A percentile compares a stretch with the other conserved stretches of the same genome.
Conservation (phyloP, 2,113 vertebrate species). For the Semnopithecus entellus region DNA sequence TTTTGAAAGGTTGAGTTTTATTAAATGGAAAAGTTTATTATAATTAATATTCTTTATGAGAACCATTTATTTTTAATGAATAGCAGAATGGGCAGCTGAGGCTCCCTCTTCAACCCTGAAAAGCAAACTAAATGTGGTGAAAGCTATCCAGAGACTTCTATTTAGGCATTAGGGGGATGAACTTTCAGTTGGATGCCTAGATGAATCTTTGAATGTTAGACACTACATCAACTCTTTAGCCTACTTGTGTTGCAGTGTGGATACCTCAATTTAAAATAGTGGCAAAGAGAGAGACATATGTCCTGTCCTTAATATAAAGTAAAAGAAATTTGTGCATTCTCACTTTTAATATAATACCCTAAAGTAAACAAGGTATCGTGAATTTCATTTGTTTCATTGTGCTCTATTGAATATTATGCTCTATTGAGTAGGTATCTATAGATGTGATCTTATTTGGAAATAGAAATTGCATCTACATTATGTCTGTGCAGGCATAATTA, state of each 20-base stretch:
- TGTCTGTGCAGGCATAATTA: background rate
- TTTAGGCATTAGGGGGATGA: background rate
- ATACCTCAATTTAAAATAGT: background rate
- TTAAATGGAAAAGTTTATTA: conserved; percentile 46
- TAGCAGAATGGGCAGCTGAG: conserved; percentile 28
- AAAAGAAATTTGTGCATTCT: background rate
- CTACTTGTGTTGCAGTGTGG: background rate
- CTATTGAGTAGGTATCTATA: background rate
- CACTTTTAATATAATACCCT: background rate
- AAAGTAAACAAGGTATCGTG: background rate
- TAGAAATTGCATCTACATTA: background rate
- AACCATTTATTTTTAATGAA: conserved; percentile 54
- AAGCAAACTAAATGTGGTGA: background rate
- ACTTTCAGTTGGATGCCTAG: background rate
- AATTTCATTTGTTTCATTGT: background rate
- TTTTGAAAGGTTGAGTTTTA: conserved; percentile 58
- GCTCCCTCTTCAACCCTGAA: background rate
- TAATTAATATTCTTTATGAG: conserved; percentile 66
- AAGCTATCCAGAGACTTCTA: background rate
- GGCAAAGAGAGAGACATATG: background rate
- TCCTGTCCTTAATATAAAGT: background rate
- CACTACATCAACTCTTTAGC: background rate
- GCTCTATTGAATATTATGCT: background rate
- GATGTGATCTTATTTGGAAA: background rate
- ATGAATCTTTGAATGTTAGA: conserved; percentile 22